A percentile compares a stretch with the other conserved stretches of the same genome.
These are phyloP conservation scores for Drosophila imparisetae DNA, from an alignment of 2,888 invertebrate genomes.

Conservation along the genomic window DNA sequence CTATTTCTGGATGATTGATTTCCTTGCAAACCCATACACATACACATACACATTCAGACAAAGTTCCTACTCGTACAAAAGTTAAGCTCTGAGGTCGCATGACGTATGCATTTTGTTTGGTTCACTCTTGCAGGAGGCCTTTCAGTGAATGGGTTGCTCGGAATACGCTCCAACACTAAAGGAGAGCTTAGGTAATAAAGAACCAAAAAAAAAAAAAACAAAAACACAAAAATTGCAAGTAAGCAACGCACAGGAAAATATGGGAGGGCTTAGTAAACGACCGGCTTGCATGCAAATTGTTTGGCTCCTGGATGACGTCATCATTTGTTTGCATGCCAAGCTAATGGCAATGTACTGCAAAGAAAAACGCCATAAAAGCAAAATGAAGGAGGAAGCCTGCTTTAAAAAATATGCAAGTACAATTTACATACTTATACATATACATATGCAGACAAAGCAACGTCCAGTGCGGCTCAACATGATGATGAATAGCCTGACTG, in stretches of 20 bases:
- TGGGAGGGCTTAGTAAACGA: constrained; percentile 50
- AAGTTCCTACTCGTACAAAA: constrained; percentile 45
- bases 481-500: constrained; percentile 73
- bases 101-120: constrained; percentile 64
- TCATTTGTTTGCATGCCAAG: constrained; percentile 51
- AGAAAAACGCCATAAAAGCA: constrained; percentile 26
- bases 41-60: constrained; percentile 29
- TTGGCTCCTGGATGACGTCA: constrained; percentile 60
- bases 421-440: constrained; percentile 5
- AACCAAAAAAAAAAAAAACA: background rate
- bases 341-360: constrained; percentile 37
- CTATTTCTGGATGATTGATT: constrained; percentile 79
- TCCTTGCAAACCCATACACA: constrained; percentile 44
- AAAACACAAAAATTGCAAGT: constrained; percentile 59
- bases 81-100: constrained; percentile 43
- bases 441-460: constrained; percentile 27
- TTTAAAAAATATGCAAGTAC: constrained; percentile 34
- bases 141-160: constrained; percentile 45
- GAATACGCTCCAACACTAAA: constrained; percentile 26
- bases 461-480: constrained; percentile 41
- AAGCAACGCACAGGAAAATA: constrained; percentile 33
- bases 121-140: background rate
- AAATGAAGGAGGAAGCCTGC: constrained; percentile 26
- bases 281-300: constrained; percentile 69
- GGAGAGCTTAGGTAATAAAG: constrained; percentile 3